A percentile compares a stretch with the other conserved stretches of the same genome.
These are phyloP conservation scores for Camponotus floridanus DNA, from an alignment of 1,140 invertebrate species.

Conservation along the genomic window DNA sequence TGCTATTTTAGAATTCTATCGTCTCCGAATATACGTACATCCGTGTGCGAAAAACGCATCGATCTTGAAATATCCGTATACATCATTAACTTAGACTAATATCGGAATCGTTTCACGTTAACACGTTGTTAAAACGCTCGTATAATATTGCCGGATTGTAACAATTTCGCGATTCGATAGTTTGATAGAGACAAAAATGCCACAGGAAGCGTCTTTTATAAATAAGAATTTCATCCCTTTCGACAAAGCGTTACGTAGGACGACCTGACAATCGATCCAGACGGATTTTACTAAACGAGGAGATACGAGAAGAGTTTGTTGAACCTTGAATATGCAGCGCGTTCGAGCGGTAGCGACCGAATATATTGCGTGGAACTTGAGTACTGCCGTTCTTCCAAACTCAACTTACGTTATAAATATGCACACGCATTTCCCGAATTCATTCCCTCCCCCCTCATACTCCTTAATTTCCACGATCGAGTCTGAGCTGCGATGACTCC, in stretches of 20 bases:
- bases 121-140: constrained; percentile 33
- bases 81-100: constrained; percentile 45
- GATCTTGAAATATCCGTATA: constrained; percentile 46
- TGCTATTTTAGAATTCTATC: constrained; percentile 51
- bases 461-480: constrained; percentile 77
- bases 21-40: constrained; percentile 42
- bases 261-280: constrained; percentile 28
- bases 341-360: constrained; percentile 13
- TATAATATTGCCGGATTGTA: constrained; percentile 15
- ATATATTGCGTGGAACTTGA: constrained; percentile 12
- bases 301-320: not conserved
- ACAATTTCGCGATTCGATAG: not conserved
- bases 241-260: constrained; percentile 14
- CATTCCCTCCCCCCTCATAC: not conserved
- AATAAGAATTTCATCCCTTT: constrained; percentile 19
- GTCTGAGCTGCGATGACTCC: constrained; percentile 71
- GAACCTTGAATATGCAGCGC: constrained; percentile 18
- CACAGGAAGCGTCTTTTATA: constrained; percentile 7
- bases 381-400: constrained; percentile 58
- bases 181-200: not conserved
- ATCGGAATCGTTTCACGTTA: constrained; percentile 29
- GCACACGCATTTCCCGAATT: constrained; percentile 9
- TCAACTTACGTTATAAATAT: constrained; percentile 17
- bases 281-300: constrained; percentile 2
- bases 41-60: constrained; percentile 7